Base-by-base conservation (phyloP, 2,888 invertebrate species). In the Drosophila paracracens region DNA sequence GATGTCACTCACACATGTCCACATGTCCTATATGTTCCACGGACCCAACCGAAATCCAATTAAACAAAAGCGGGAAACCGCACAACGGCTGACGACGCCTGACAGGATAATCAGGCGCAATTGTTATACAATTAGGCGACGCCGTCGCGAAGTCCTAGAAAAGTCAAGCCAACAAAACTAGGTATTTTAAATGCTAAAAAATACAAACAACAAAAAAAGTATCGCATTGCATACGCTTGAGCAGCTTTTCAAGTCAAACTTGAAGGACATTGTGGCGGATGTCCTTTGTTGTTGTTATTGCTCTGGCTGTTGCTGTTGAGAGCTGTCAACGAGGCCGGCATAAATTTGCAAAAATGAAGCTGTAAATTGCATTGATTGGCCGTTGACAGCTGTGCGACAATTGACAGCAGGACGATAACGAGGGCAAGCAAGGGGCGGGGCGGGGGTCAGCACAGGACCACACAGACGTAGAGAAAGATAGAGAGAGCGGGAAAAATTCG, bases 41-140 rank as follows among this genome's bases (percentile, higher is more conserved):
- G 40, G 31, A 11, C 31, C 7, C 21, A 21, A 31, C 11, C 63
- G 61, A 57, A 82, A 91, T 90, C 90, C 90, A 91, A 91, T 91
- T 91, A 91, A 76, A 76, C 80, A 79, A 82, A 75, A 74, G 79
- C 74, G 63, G 73, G 86, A 90, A 91, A 89, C 88, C 89, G 79
- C 90, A 90, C 70, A 81, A 88, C 83, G 74, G 78, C 73, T 82
- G 78, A 74, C 73, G 71, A 74, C 72, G 73, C 79, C 72, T 74
- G 88, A 81, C 89, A 89, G 88, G 90, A 88, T 89, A 89, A 88
- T 88, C 88, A 88, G 90, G 79, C 83, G 88, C 90, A 77, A 88
- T 88, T 88, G 88, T 88, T 89, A 81, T 73, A 76, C 86, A 88
- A 88, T 88, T 89, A 89, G 78, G 67, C 61, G 62, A 40, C 60